These are phyloP conservation scores for Sesia bembeciformis DNA, from an alignment of 2,888 invertebrate species.

Conservation along the genomic window DNA sequence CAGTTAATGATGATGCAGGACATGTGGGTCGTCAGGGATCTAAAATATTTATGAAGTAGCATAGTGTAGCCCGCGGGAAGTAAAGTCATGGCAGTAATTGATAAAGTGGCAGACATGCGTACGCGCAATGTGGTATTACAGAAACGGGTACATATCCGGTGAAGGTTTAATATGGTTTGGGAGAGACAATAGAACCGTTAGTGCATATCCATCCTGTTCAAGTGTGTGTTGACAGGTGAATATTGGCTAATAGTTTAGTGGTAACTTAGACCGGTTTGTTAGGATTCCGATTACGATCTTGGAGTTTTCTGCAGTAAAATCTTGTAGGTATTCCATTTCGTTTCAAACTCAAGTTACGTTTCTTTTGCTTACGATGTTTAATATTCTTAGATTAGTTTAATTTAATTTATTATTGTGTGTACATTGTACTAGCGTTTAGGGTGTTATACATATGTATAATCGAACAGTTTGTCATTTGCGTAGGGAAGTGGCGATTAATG, in stretches of 20 bases:
- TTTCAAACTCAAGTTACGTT: neutral
- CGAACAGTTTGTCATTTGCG: too few relatives aligned
- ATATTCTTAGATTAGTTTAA: too few relatives aligned
- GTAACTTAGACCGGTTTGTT: neutral
- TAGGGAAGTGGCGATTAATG: too few relatives aligned
- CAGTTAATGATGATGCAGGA: constrained; percentile 45
- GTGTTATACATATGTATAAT: too few relatives aligned
- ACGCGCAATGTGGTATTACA: constrained; percentile 13
- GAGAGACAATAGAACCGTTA: constrained; percentile 14
- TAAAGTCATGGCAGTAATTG: constrained; percentile 38
- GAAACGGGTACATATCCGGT: neutral
- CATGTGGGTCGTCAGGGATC: constrained; percentile 36
- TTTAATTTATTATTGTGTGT: too few relatives aligned
- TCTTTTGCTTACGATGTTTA: too few relatives aligned
- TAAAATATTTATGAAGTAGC: constrained; percentile 5
- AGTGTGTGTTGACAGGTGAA: neutral
- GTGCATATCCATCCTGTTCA: constrained; percentile 20
- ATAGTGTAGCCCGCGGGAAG: constrained; percentile 27
- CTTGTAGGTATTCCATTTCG: neutral
- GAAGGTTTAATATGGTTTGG: neutral
- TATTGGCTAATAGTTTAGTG: neutral
- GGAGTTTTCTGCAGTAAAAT: neutral
- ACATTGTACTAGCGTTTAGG: too few relatives aligned
- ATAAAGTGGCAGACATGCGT: constrained; percentile 39
- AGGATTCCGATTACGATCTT: neutral